Evolutionary conservation across 2,113 vertebrate genomes (phyloP), one percentile per base, ranked within the genome.

Genomic region (Corythaixoides concolor): DNA sequence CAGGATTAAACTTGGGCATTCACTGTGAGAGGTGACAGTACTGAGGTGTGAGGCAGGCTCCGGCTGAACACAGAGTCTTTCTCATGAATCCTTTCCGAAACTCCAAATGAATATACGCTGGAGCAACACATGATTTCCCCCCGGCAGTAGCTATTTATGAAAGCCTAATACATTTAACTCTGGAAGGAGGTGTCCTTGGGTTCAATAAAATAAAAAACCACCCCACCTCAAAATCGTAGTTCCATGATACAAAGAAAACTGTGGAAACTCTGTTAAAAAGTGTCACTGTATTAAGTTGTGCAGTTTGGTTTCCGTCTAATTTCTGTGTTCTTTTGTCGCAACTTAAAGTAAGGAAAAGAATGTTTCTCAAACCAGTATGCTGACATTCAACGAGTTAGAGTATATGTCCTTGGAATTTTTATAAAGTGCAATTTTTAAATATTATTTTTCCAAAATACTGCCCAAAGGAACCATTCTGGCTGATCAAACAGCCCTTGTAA

Each of bases 401-500:
- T 60, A 19, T 32, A 67, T 24, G 32, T 89, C 87, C 79, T 76
- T 1, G 33, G 91, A 95, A 91, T 95, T 92, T 94, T 94, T 93
- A 96, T 69, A 95, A 93, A 95, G 93, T 92, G 91, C 45, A 79
- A 94, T 86, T 97, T 95, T 87, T 14, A 96, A 94, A 79, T 92
- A 93, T 93, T 97, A 87, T 96, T 96, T 95, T 93, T 95, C 94
- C 80, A 90, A 83, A 74, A 97, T 79, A 49, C 83, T 55, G 59
- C 83, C 79, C 90, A 96, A 88, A 96, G 85, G 95, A 95, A 67
- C 70, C 76, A 33, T 96, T 95, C 75, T 82, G 90, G 67, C 73
- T 41, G 63, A 86, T 94, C 94, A 97, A 97, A 96, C 85, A 89
- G 86, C 47, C 74, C 95, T 93, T 93, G 96, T 96, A 96, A 49